Evolutionary conservation across 2,797 vertebrate species (phyloP), one percentile per base, ranked within the genome.

Genomic region (Ambastaia sidthimunki): DNA sequence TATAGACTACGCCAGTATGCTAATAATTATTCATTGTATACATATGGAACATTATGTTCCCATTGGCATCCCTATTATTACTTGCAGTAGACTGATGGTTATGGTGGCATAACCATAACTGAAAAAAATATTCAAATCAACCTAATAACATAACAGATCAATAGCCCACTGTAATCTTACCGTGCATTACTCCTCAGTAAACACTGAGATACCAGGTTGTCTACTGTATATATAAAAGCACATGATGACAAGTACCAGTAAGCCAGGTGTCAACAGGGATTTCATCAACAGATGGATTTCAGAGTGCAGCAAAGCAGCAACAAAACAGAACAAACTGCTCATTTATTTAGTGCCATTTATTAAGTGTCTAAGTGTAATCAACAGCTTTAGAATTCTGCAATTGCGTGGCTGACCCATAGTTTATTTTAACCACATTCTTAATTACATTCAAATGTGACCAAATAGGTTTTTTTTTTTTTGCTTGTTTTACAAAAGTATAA

Each of bases 211-310:
- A 55, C 11, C 31, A 62, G 71, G 23, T 60, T 74, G 65, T 41
- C 55, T 48, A 18, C 13, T 31, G 41, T 50, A 50, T 48, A 50
- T 48, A 57, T 59, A 59, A 23, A 74, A 48, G 19, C 76, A 66
- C 47, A 74, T 44, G 41, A 44, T 44, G 41, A 44, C 41, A 44
- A 47, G 25, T 34, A 44, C 55, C 44, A 55, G 48, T 68, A 34
- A 62, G 63, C 37, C 21, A 41, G 60, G 19, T 47, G 52, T 72
- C 62, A 74, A 76, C 13, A 55, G 69, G 54, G 69, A 68, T 62
- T 73, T 65, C 54, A 62, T 47, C 57, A 71, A 80, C 82, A 80
- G 73, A 76, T 76, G 73, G 82, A 62, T 18, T 21, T 52, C 37
- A 52, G 6, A 52, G 60, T 41, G 67, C 67, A 71, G 73, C 54